Evolutionary conservation across 2,113 vertebrate species (phyloP), one percentile per base, ranked within the genome.

Genomic region (Pelecanoides urinatrix): DNA sequence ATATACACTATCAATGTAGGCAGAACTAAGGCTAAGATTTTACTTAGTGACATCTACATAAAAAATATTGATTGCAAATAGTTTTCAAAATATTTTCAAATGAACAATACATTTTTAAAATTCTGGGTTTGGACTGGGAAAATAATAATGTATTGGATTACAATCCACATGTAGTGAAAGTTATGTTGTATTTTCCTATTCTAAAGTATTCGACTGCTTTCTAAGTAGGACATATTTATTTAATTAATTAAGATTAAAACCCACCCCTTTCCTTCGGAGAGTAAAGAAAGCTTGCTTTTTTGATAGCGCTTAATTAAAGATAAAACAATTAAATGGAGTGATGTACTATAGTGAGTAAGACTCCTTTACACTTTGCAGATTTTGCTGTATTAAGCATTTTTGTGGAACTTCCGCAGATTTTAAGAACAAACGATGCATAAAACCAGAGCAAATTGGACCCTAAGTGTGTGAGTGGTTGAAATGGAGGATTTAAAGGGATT

Each of bases 331-430:
- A 58, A 38, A n/a, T 50, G 44, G 47, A 86, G 7, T n/a, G 25
- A 78, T 90, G 30, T 63, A 59, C 16, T 67, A 45, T 34, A 75
- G 29, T 87, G 49, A 90, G 26, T 72, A 88, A 29, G 3, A 38
- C 30, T 76, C 16, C 26, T 65, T 34, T 58, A 50, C 0, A 0
- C 19, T 66, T 73, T 76, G 16, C 32, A 86, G 62, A 73, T 94
- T 89, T 95, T 96, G 52, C 79, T 91, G 40, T 23, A 72, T 86
- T 75, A 84, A 82, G 79, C 58, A 47, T 70, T 95, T 92, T 77
- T 56, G 10, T 91, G 34, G 36, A 77, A 82, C 21, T 93, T 95
- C 42, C 6, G 11, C 29, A 70, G 68, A 96, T 96, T 96, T 97
- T 21, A 91, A 85, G 65, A 77, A 92, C 29, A 96, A 96, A 92